Base-by-base conservation (phyloP, 2,888 invertebrate species). In the Bellardia bayeri region DNA sequence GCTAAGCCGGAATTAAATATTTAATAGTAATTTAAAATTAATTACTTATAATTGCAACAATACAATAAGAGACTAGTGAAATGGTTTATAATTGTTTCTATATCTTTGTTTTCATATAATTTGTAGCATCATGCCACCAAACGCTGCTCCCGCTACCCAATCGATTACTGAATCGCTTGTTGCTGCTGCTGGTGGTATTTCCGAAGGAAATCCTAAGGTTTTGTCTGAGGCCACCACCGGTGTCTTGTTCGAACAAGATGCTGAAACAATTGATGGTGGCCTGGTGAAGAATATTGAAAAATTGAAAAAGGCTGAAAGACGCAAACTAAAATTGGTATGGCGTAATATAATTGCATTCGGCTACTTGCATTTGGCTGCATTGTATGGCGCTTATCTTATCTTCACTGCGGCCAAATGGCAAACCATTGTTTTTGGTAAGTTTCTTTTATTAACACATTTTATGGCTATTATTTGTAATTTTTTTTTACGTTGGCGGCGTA, bases 331-430 rank as follows among this genome's bases (percentile, higher is more conserved):
- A 91, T 93, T 96, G 68, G 98, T 98, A 8, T 98, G 98, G 98
- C 95, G 96, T 89, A 98, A 98, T 92, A 96, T 98, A 71, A 93
- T 96, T n/a, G 94, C 96, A 1, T 97, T 98, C 91, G 94, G 94
- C 9, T 96, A 96, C 91, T 95, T 98, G 86, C 98, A 98, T 92
- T 56, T 95, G 71, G 96, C 96, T 3, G 96, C 97, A 0, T 78
- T 97, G 0, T 97, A 97, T 91, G 98, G 98, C 74, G 92, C 96
- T 5, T 97, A 96, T 93, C 94, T 97, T 23, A 94, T 96, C 91
- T 93, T 97, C 45, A 95, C 96, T 76, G 96, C 96, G 5, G 97
- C 97, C 49, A 96, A 96, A 94, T 94, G 96, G 94, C 94, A 94
- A 89, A 98, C 98, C 11, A 94, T 95, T 81, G 90, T 96, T 87